phyloP scores from a whole-genome alignment of 2,888 invertebrate genomes.

The Ypsolopha sequella region DNA sequence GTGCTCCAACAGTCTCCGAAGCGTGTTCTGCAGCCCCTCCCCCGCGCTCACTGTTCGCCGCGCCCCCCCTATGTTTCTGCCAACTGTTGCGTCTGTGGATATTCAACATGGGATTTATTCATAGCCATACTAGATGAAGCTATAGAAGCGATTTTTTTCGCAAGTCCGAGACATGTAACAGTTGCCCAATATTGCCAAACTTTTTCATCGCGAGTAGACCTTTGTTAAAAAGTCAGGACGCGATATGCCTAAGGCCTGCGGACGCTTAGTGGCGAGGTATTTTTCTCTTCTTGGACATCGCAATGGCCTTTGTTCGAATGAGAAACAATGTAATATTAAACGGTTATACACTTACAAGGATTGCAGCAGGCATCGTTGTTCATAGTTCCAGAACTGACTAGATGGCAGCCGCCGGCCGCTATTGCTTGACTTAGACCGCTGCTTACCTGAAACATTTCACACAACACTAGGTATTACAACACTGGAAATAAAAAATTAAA shows the following conservation, averaged over 20 bases:
- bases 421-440: conserved; percentile 59
- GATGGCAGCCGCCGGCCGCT: conserved; percentile 59
- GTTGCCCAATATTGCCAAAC: no score
- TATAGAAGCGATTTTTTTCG: no score
- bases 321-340: background rate
- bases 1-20: conserved; percentile 80
- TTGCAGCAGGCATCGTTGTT: conserved; percentile 53
- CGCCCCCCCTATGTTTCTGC: conserved; percentile 26
- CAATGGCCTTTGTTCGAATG: background rate
- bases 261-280: no score
- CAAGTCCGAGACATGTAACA: no score
- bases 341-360: conserved; percentile 42
- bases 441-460: conserved; percentile 35
- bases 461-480: background rate
- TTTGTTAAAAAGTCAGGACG: no score
- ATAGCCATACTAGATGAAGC: no score
- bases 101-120: background rate
- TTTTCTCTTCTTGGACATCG: no score
- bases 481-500: no score
- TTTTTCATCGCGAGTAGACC: no score
- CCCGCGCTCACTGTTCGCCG: conserved; percentile 63
- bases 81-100: conserved; percentile 42
- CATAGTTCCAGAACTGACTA: conserved; percentile 55
- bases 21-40: conserved; percentile 76
- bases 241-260: no score